Percentiles rank a stretch among this genome's conserved stretches.
Evolutionary conservation across 2,888 invertebrate species (phyloP).

Genomic region (Zaprionus obscuricornis): DNA sequence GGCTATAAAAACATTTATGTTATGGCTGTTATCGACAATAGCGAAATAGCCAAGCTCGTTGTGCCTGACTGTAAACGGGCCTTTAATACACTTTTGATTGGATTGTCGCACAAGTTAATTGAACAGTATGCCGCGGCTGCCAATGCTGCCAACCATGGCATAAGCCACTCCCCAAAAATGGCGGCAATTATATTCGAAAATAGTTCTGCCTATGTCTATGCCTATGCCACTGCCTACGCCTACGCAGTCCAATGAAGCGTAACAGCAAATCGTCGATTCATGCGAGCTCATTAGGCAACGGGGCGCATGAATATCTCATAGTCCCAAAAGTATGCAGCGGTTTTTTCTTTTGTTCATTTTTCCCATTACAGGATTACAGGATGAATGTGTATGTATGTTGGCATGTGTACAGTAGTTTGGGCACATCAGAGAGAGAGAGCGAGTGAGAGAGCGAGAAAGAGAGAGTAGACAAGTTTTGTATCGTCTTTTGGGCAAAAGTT

Average conservation of each 20-base stretch:
- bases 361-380: conserved; percentile 27
- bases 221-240: not conserved
- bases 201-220: conserved; percentile 26
- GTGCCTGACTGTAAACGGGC: conserved; percentile 52
- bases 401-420: conserved; percentile 2
- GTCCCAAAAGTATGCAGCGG: conserved; percentile 26
- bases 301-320: conserved; percentile 40
- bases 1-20: conserved; percentile 74
- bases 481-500: conserved; percentile 23
- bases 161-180: conserved; percentile 60
- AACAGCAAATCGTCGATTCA: conserved; percentile 61
- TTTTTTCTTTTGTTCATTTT: conserved; percentile 38
- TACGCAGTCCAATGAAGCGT: conserved; percentile 24
- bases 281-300: conserved; percentile 71
- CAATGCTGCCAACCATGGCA: conserved; percentile 19
- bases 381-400: conserved; percentile 9
- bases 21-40: conserved; percentile 79
- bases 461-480: conserved; percentile 30
- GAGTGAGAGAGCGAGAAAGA: no score
- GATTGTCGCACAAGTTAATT: conserved; percentile 78
- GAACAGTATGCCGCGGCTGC: conserved; percentile 59
- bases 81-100: conserved; percentile 79
- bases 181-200: conserved; percentile 67
- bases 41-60: conserved; percentile 63
- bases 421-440: no score